phyloP scores from a whole-genome alignment of 2,113 vertebrate genomes.

The Empidonax traillii region DNA sequence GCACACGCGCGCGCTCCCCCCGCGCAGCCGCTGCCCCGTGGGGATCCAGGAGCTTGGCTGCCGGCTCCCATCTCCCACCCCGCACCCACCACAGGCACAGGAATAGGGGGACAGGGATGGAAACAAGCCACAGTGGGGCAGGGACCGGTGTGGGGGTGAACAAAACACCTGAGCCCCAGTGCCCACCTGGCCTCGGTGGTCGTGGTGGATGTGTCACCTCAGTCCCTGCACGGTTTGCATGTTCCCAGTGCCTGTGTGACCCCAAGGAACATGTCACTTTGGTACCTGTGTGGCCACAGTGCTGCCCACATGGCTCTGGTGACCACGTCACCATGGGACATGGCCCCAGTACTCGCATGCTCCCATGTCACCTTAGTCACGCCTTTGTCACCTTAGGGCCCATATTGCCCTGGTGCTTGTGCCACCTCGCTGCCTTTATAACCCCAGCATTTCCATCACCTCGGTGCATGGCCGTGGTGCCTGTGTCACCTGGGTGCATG shows the following conservation, averaged over 20 bases:
- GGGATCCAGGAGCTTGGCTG: background rate
- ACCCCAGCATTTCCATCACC: rapidly evolving
- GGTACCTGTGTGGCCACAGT: rapidly evolving
- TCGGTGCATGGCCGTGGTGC: rapidly evolving
- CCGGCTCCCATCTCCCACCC: background rate
- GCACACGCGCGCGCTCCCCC: background rate
- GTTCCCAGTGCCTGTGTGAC: background rate
- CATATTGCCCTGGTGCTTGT: background rate
- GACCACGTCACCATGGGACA: background rate
- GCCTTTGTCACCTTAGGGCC: background rate
- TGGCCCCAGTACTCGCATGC: too few species aligned
- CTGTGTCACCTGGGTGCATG: rapidly evolving
- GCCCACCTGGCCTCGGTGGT: background rate
- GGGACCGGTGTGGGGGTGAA: background rate
- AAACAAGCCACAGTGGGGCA: background rate
- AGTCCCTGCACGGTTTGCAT: rapidly evolving
- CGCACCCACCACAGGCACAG: background rate
- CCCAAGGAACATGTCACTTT: rapidly evolving
- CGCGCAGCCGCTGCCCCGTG: background rate
- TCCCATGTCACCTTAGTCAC: background rate
- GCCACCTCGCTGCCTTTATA: background rate
- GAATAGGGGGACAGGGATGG: background rate
- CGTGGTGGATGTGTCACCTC: background rate
- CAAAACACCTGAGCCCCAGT: rapidly evolving
- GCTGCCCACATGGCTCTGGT: background rate